These are phyloP conservation scores for Monochamus alternatus DNA, from an alignment of 2,888 invertebrate genomes.

Conservation along the genomic window DNA sequence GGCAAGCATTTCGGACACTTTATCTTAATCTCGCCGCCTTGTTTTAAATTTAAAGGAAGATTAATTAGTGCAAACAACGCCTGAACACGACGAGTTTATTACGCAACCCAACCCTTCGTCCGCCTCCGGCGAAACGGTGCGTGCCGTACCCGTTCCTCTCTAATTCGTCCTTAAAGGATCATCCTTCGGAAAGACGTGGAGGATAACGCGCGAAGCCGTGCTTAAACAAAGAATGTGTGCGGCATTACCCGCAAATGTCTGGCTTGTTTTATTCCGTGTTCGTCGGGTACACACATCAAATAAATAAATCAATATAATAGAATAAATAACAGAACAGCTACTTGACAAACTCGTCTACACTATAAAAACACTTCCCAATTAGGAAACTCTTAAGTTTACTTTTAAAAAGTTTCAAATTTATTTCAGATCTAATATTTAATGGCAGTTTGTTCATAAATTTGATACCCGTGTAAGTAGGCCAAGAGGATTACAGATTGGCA, in stretches of 20 bases:
- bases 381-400: too few species aligned
- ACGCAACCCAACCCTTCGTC: conserved; percentile 15
- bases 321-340: too few species aligned
- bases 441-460: too few species aligned
- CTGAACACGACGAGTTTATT: conserved; percentile 8
- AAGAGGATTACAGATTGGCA: too few species aligned
- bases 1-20: conserved; percentile 2
- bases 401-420: too few species aligned
- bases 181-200: conserved; percentile 12
- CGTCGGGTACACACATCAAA: too few species aligned
- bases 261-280: conserved; percentile 22
- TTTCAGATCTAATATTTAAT: too few species aligned
- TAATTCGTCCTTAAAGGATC: conserved; percentile 9
- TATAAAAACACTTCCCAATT: too few species aligned
- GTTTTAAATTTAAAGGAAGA: conserved; percentile 13
- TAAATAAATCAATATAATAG: too few species aligned
- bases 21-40: conserved; percentile 13
- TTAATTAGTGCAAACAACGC: conserved; percentile 9
- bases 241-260: conserved; percentile 6
- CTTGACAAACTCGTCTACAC: too few species aligned
- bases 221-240: conserved; percentile 16
- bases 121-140: conserved; percentile 20
- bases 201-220: conserved; percentile 8
- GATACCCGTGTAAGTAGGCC: too few species aligned
- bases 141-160: not conserved